These are phyloP conservation scores for Tenthredo scrophulariae DNA, from an alignment of 2,888 invertebrate genomes.

Conservation along the genomic window DNA sequence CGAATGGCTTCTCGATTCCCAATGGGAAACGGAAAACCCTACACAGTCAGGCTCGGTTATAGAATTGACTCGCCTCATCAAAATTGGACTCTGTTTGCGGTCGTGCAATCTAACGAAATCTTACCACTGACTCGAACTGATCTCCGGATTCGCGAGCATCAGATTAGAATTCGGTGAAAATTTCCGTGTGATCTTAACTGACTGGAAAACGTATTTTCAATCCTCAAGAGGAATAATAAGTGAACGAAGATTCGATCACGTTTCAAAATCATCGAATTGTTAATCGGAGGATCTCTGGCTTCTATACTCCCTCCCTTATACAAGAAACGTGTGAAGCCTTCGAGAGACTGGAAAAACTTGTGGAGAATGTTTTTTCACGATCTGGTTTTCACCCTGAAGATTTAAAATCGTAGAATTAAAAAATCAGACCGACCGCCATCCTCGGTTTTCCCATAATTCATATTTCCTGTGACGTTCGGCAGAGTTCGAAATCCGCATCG, in stretches of 20 bases:
- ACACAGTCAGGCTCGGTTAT: neutral
- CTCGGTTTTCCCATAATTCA: neutral
- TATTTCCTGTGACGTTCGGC: neutral
- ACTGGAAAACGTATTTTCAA: neutral
- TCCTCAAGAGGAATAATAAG: too few species aligned
- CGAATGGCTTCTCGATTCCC: slow-evolving; percentile 19
- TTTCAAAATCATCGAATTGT: neutral
- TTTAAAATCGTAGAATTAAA: neutral
- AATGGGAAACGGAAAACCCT: neutral
- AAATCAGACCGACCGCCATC: neutral
- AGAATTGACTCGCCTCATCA: slow-evolving; percentile 23
- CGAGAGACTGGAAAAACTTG: neutral
- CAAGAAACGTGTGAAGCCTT: neutral
- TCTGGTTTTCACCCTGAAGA: neutral
- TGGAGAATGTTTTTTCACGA: neutral
- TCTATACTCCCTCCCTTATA: neutral
- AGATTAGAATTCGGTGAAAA: neutral
- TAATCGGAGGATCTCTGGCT: neutral
- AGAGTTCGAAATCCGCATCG: neutral
- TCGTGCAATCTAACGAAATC: neutral
- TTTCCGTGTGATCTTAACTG: neutral
- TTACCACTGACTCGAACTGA: neutral
- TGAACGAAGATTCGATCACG: too few species aligned
- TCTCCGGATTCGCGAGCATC: neutral
- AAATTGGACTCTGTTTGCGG: slow-evolving; percentile 13